Conservation (phyloP, 2,888 invertebrate genomes). For the Loripinus fragilis region DNA sequence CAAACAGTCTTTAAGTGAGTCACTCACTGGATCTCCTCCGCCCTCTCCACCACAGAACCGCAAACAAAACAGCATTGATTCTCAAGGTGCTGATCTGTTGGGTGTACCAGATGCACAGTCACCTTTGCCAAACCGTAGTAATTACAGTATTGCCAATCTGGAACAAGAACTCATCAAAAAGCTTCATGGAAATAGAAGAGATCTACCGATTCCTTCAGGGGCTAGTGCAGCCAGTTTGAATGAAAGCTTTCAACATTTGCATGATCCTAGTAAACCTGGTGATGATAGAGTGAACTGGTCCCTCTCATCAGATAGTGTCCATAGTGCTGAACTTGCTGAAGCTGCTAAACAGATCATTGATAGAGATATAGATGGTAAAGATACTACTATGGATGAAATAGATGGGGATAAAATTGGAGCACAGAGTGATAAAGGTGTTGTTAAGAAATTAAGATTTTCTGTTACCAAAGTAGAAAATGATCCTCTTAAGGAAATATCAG, state of each 20-base stretch:
- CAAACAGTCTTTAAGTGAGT: conserved; percentile 24
- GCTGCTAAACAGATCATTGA: not conserved
- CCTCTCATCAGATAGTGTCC: conserved; percentile 43
- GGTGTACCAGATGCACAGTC: conserved; percentile 58
- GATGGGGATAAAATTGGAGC: conserved; percentile 26
- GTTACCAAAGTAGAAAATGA: conserved; percentile 73
- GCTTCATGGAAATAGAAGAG: conserved; percentile 70
- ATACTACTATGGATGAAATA: conserved; percentile 20
- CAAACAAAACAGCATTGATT: conserved; percentile 59
- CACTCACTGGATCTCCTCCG: conserved; percentile 66
- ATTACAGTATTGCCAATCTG: conserved; percentile 69
- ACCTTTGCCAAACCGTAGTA: conserved; percentile 55
- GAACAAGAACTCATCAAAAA: conserved; percentile 81
- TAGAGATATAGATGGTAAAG: not conserved
- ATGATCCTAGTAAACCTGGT: conserved; percentile 25
- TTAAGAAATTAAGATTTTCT: conserved; percentile 67
- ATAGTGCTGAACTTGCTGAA: conserved; percentile 36
- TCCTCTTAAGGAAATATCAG: conserved; percentile 46
- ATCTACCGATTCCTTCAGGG: conserved; percentile 47
- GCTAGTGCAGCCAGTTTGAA: conserved; percentile 29
- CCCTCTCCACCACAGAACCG: conserved; percentile 70
- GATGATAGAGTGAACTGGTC: conserved; percentile 49
- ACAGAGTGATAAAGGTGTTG: conserved; percentile 25
- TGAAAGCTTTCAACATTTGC: conserved; percentile 44
- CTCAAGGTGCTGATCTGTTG: conserved; percentile 40